A percentile compares a stretch with the other conserved stretches of the same genome.
phyloP scores from a whole-genome alignment of 2,797 vertebrate species.

The Hoplostethus mediterraneus region DNA sequence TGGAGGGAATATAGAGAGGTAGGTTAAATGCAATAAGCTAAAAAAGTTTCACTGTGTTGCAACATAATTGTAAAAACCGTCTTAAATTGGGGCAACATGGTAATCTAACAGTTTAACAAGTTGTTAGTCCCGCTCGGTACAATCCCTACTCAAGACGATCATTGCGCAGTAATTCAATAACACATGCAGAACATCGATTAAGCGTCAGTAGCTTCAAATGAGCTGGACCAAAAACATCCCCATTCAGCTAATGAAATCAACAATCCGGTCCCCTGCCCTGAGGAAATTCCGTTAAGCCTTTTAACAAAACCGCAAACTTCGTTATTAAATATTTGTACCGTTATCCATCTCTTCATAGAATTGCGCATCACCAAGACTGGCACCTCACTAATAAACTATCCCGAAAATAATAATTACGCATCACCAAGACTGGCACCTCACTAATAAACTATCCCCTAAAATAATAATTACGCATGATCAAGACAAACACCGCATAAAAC shows the following conservation, averaged over 20 bases:
- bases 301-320: constrained; percentile 49
- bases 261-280: background rate
- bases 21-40: background rate
- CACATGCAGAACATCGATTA: constrained; percentile 59
- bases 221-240: constrained; percentile 45
- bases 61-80: background rate
- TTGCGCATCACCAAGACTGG: constrained; percentile 45
- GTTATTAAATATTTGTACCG: constrained; percentile 37
- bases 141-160: constrained; percentile 43
- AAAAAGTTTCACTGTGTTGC: background rate
- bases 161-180: constrained; percentile 49
- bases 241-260: constrained; percentile 34
- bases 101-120: constrained; percentile 19
- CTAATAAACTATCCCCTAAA: constrained; percentile 20
- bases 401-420: constrained; percentile 21
- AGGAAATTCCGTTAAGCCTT: constrained; percentile 37
- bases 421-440: constrained; percentile 31
- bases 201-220: constrained; percentile 44
- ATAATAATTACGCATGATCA: constrained; percentile 25
- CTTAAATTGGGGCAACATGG: constrained; percentile 3
- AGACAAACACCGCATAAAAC: constrained; percentile 30
- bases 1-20: constrained; percentile 33
- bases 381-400: constrained; percentile 27
- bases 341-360: constrained; percentile 42
- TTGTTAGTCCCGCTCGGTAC: constrained; percentile 6